These are phyloP conservation scores for Drosophila willistoni DNA, from an alignment of 1,140 invertebrate genomes.

Conservation along the genomic window DNA sequence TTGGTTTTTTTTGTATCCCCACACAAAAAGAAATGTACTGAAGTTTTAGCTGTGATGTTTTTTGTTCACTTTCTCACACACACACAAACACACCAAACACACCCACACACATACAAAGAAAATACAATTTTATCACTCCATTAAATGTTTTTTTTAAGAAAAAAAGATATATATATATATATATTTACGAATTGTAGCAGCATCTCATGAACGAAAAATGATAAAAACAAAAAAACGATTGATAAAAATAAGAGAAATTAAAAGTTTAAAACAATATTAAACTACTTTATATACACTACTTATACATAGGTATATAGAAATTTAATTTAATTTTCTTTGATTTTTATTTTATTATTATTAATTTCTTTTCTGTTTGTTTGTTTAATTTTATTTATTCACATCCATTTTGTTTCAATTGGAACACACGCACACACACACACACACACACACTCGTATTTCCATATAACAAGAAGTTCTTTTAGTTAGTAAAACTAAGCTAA, in stretches of 20 bases:
- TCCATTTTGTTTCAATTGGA: background rate
- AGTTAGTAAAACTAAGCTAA: background rate
- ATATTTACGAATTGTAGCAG: background rate
- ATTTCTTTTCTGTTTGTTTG: background rate
- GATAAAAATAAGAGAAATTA: background rate
- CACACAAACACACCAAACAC: slow-evolving; percentile 32
- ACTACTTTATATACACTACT: slow-evolving; percentile 2
- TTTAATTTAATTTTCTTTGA: slow-evolving; percentile 18
- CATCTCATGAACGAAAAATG: slow-evolving; percentile 5
- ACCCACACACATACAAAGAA: slow-evolving; percentile 32
- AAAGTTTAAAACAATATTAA: background rate
- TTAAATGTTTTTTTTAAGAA: slow-evolving; percentile 24
- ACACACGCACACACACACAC: background rate
- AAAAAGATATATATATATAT: background rate
- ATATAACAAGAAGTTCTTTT: background rate
- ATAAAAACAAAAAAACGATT: background rate
- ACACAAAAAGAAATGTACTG: slow-evolving; percentile 76
- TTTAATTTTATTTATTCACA: slow-evolving; percentile 20
- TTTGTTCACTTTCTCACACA: slow-evolving; percentile 75
- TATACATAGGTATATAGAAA: background rate
- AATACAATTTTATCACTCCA: slow-evolving; percentile 48
- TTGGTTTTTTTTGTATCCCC: slow-evolving; percentile 43
- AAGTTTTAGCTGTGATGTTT: slow-evolving; percentile 80
- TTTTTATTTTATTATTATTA: background rate
- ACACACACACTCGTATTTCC: background rate